A percentile compares a stretch with the other conserved stretches of the same genome.
Conservation (phyloP, 1,140 invertebrate species). For the Euwallacea similis region DNA sequence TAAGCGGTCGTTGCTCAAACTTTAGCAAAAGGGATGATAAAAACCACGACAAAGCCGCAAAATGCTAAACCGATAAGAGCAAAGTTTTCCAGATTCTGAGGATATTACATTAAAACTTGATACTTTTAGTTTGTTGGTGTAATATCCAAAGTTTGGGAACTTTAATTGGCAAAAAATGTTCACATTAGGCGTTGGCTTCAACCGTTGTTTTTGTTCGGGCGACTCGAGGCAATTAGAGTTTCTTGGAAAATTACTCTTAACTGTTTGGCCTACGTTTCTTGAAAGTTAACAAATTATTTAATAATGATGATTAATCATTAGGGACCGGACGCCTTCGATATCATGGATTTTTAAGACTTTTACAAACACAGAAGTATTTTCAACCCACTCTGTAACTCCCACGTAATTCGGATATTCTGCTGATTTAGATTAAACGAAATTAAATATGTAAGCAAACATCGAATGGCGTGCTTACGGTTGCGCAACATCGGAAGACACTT, state of each 20-base stretch:
- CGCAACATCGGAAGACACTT: no score
- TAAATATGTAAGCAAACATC: no score
- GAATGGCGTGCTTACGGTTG: no score
- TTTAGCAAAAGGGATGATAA: conserved; percentile 21
- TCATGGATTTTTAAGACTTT: not conserved
- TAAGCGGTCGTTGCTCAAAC: conserved; percentile 3
- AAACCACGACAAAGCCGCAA: conserved; percentile 34
- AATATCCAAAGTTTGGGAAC: conserved; percentile 33
- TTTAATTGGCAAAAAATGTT: conserved; percentile 37
- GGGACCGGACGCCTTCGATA: not conserved
- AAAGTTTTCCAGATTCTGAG: conserved; percentile 35
- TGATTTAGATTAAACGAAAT: no score
- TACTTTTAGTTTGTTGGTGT: conserved; percentile 34
- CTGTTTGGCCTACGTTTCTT: not conserved
- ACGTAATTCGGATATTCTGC: no score
- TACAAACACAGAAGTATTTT: no score
- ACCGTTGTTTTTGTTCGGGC: conserved; percentile 7
- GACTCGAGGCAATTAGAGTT: not conserved
- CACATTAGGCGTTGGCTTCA: conserved; percentile 18
- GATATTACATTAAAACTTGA: conserved; percentile 40
- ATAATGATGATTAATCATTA: not conserved
- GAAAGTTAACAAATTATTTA: not conserved
- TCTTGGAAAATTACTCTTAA: conserved; percentile 3
- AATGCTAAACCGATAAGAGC: conserved; percentile 38
- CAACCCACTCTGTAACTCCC: no score